Evolutionary conservation across 1,140 invertebrate genomes (phyloP), one percentile per base, ranked within the genome.

Genomic region (Neodiprion fabricii): DNA sequence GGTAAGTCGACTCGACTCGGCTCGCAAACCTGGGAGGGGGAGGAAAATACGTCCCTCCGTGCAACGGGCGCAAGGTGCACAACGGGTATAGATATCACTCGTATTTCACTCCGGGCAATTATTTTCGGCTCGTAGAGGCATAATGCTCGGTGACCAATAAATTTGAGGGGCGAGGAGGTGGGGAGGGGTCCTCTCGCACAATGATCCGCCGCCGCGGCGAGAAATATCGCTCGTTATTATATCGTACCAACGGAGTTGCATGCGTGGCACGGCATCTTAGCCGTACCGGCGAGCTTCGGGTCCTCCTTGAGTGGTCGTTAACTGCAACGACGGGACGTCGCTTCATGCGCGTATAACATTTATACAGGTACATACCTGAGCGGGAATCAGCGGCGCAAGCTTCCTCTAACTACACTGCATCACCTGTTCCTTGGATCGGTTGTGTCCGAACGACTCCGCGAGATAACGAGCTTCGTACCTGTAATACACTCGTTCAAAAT

Each of bases 61-160:
- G 5, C 28, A 40, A 21, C 17, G 17, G 17, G 28, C 28, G 28
- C 28, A 40, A 40, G 28, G 28, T 40, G 28, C 28, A 14, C 28
- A 14, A 61, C 9, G 53, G 53, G 53, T 61, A 17, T 61, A 40
- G 81, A 79, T 84, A 84, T 83, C 83, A 84, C 84, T 84, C 84
- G 84, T 85, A 84, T 83, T 85, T 82, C 83, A 84, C 82, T 81
- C 78, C 79, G 82, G 82, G 82, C 82, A 84, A 85, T 85, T 85
- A 85, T 85, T 85, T 84, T 79, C 77, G 82, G 79, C 79, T 80
- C 79, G 78, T 81, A 80, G 28, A 40, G 28, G 28, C 28, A 40
- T 40, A 40, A 40, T 5, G n/a, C 53, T 12, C 11, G 53, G 8
- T 61, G 53, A 14, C 53, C 53, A 9, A 61, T 61, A 61, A 61